Conservation (phyloP, 2,797 vertebrate genomes). For the Peromyscus attwateri region DNA sequence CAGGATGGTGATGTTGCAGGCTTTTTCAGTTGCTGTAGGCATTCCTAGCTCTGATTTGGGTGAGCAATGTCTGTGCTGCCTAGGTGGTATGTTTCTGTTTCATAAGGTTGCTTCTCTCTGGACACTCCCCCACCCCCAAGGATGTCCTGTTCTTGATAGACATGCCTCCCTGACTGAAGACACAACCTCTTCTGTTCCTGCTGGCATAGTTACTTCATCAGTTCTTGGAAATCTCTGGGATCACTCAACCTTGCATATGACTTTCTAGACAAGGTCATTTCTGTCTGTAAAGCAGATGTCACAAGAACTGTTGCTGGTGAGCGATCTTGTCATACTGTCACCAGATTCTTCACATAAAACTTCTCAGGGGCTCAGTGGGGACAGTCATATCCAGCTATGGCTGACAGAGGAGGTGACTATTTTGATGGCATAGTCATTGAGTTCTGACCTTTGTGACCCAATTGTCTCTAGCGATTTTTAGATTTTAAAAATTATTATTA, state of each 20-base stretch:
- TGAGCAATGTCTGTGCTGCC: background rate
- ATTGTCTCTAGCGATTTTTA: background rate
- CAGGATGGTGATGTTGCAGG: accelerated
- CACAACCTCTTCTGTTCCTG: background rate
- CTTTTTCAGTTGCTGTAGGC: background rate
- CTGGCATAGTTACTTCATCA: background rate
- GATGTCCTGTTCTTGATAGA: background rate
- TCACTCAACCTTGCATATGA: background rate
- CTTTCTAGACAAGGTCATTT: conserved; percentile 12
- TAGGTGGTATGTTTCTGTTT: background rate
- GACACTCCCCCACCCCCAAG: background rate
- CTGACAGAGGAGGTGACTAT: background rate
- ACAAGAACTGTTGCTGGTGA: background rate
- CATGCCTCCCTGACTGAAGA: background rate
- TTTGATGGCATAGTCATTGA: background rate
- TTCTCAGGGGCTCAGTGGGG: background rate
- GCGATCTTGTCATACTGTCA: background rate
- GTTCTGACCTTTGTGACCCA: background rate
- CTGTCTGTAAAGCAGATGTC: background rate
- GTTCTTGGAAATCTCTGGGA: background rate
- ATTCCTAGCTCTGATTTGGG: background rate
- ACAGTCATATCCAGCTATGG: background rate
- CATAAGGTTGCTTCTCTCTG: background rate
- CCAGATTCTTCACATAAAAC: background rate
- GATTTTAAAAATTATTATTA: background rate